Conservation (phyloP, 2,888 invertebrate genomes). For the Hybos culiciformis region DNA sequence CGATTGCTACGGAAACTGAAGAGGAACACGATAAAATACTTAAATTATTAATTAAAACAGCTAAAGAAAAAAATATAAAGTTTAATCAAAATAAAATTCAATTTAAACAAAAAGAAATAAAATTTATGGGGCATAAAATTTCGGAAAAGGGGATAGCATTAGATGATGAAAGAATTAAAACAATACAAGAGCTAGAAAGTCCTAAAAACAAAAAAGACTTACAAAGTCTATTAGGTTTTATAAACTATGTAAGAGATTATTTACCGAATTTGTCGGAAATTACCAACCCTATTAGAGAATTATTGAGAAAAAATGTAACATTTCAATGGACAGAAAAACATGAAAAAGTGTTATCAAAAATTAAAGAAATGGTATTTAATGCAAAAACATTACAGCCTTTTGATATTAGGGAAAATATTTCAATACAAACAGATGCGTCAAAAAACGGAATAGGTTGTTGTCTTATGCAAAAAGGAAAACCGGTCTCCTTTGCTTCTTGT, state of each 20-base stretch:
- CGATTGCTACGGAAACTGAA: slow-evolving; percentile 7
- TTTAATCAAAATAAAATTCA: slow-evolving; percentile 7
- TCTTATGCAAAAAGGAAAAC: slow-evolving; percentile 10
- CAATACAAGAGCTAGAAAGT: slow-evolving; percentile 4
- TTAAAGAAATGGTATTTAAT: slow-evolving; percentile 11
- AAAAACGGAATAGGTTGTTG: slow-evolving; percentile 13
- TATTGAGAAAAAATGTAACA: slow-evolving; percentile 11
- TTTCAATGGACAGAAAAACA: slow-evolving; percentile 12
- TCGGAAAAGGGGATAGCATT: slow-evolving; percentile 9
- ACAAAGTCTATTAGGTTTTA: slow-evolving; percentile 11
- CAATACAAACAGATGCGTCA: slow-evolving; percentile 14
- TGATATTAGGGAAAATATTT: slow-evolving; percentile 9
- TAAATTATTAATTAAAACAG: slow-evolving; percentile 3
- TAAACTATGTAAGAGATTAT: slow-evolving; percentile 13
- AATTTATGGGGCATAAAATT: slow-evolving; percentile 12
- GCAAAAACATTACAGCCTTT: slow-evolving; percentile 11
- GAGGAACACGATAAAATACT: slow-evolving; percentile 9
- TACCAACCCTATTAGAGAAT: slow-evolving; percentile 10
- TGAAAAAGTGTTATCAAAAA: slow-evolving; percentile 8
- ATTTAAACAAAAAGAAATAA: slow-evolving; percentile 2
- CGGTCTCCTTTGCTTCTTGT: slow-evolving; percentile 15
- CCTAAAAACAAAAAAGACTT: slow-evolving; percentile 9
- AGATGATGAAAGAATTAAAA: slow-evolving; percentile 9
- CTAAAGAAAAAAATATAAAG: slow-evolving; percentile 2
- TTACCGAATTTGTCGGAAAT: slow-evolving; percentile 12